Evolutionary conservation across 2,797 vertebrate genomes (phyloP), one percentile per base, ranked within the genome.

Genomic region (Protonibea diacanthus): DNA sequence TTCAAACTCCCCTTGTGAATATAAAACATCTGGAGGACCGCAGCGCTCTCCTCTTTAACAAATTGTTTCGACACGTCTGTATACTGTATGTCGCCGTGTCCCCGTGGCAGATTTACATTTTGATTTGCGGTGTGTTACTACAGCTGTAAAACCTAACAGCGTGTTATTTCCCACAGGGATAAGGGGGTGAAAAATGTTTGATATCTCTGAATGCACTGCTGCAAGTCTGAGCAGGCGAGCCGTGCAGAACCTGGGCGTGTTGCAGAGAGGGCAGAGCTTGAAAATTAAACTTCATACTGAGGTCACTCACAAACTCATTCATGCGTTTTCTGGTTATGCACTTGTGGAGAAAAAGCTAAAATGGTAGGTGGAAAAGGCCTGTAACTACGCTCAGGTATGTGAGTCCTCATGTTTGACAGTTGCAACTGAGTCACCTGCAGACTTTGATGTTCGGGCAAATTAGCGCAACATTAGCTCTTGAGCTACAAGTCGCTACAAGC

Each of bases 401-500:
- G 33, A 29, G 49, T 20, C 14, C 48, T 81, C 48, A 68, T 70
- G 27, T 60, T 74, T 89, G 88, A 91, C 88, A 91, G 88, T 89
- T 73, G 58, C 55, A 77, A 60, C 58, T 63, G 66, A 87, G 65
- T 91, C 83, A 82, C 78, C 71, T 47, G 69, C 21, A 29, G 74
- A 74, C 89, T 92, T 95, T 93, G 90, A 95, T 86, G 81, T 81
- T 73, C 40, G 76, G 72, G 67, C 23, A 83, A 92, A 89, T 81
- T 74, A 89, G 74, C 29, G 67, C 44, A 25, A 67, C 81, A 78
- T 92, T 89, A 88, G 87, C 86, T 66, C 55, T 70, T 62, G 38
- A 20, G 44, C 76, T 80, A 75, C 95, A 91, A 86, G 95, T 69
- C 11, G 33, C 57, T 71, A 89, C 95, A 92, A 65, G 95, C 86